Evolutionary conservation across 2,113 vertebrate genomes (phyloP).

Genomic region (Dicaeum eximium): DNA sequence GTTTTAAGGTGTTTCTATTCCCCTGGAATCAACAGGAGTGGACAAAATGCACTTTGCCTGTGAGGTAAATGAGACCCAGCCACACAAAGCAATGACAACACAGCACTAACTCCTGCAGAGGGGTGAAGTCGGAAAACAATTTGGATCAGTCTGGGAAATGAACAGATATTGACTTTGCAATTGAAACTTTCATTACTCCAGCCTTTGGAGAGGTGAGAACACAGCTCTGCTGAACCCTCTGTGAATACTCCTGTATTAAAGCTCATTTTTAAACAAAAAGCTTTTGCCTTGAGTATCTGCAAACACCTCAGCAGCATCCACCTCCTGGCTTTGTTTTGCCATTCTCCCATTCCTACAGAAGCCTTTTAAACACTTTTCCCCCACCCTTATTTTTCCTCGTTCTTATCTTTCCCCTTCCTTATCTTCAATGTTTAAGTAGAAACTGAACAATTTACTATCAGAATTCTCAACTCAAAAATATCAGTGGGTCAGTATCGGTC

Average conservation of each 20-base stretch:
- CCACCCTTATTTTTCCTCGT: too few species aligned
- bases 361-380: neutral
- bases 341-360: neutral
- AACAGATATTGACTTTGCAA: neutral
- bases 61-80: neutral
- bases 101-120: rapidly evolving
- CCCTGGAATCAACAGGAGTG: neutral
- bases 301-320: neutral
- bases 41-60: neutral
- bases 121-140: neutral
- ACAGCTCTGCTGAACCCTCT: too few species aligned
- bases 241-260: neutral
- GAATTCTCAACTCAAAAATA: neutral
- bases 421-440: neutral
- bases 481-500: neutral
- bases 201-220: neutral
- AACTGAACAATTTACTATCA: neutral
- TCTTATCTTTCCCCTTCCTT: neutral
- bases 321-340: neutral
- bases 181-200: neutral
- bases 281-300: neutral
- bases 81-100: neutral
- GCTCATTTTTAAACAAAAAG: neutral
- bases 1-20: neutral
- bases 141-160: neutral